These are phyloP conservation scores for Nymphicus hollandicus DNA, from an alignment of 2,113 vertebrate species.

Conservation along the genomic window DNA sequence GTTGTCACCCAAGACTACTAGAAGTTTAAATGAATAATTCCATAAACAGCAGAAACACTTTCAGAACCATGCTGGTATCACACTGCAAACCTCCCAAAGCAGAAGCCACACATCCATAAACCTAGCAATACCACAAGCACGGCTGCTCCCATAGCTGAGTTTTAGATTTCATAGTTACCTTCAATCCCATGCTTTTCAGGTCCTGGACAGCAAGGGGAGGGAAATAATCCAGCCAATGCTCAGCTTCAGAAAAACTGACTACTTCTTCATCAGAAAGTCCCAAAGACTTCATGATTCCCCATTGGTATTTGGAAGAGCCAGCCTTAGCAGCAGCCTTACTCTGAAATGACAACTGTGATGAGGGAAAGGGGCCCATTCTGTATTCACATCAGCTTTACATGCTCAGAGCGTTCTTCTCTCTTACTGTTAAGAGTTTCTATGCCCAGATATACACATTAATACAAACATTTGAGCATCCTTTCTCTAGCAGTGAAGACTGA, in stretches of 20 bases:
- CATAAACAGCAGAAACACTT: neutral
- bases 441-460: neutral
- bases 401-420: neutral
- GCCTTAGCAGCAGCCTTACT: slow-evolving; percentile 94
- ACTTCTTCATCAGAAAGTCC: slow-evolving; percentile 90
- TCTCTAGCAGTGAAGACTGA: neutral
- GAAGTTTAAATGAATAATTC: neutral
- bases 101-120: neutral
- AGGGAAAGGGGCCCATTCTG: neutral
- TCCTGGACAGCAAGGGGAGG: slow-evolving; percentile 90
- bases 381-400: neutral
- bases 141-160: accelerated
- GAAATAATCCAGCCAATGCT: slow-evolving; percentile 96
- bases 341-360: slow-evolving; percentile 44
- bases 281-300: slow-evolving; percentile 94
- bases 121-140: accelerated
- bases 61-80: neutral
- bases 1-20: neutral
- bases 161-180: slow-evolving; percentile 74
- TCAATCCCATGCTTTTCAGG: slow-evolving; percentile 91
- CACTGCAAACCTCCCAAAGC: neutral
- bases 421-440: neutral
- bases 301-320: slow-evolving; percentile 88
- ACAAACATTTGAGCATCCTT: neutral
- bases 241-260: slow-evolving; percentile 85